A percentile compares a stretch with the other conserved stretches of the same genome.
Evolutionary conservation across 2,113 vertebrate species (phyloP).

Genomic region (Psophia crepitans): DNA sequence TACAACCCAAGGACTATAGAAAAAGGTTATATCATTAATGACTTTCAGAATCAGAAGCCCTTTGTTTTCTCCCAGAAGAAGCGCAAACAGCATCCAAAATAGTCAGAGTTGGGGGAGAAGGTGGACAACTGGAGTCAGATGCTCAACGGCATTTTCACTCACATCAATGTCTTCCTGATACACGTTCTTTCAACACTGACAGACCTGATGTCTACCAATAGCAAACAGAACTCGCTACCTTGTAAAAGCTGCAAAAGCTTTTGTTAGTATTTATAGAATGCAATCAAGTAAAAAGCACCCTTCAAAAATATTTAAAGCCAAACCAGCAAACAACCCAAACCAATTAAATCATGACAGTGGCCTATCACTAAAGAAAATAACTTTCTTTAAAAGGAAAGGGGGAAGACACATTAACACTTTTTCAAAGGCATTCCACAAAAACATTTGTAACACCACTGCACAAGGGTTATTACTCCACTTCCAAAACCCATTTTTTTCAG

Average conservation of each 20-base stretch:
- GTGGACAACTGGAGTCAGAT: background rate
- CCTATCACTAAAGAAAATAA: background rate
- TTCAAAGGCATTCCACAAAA: background rate
- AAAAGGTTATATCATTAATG: background rate
- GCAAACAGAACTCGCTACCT: background rate
- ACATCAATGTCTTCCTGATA: no score
- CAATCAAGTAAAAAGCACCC: background rate
- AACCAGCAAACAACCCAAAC: background rate
- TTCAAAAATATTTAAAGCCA: background rate
- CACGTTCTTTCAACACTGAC: background rate
- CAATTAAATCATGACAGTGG: background rate
- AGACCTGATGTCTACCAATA: background rate
- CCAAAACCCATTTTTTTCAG: rapidly evolving
- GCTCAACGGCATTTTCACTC: background rate
- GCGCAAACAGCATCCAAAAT: background rate
- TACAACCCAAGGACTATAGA: background rate
- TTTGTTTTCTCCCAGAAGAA: background rate
- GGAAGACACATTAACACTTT: background rate
- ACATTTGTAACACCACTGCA: rapidly evolving
- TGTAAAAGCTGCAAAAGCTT: background rate
- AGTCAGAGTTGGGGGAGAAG: rapidly evolving
- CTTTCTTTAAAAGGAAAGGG: background rate
- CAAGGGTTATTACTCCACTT: background rate
- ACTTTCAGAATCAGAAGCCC: background rate
- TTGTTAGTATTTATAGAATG: background rate